Evolutionary conservation across 1,140 invertebrate genomes (phyloP), one percentile per base, ranked within the genome.

Genomic region (Phortica variegata): DNA sequence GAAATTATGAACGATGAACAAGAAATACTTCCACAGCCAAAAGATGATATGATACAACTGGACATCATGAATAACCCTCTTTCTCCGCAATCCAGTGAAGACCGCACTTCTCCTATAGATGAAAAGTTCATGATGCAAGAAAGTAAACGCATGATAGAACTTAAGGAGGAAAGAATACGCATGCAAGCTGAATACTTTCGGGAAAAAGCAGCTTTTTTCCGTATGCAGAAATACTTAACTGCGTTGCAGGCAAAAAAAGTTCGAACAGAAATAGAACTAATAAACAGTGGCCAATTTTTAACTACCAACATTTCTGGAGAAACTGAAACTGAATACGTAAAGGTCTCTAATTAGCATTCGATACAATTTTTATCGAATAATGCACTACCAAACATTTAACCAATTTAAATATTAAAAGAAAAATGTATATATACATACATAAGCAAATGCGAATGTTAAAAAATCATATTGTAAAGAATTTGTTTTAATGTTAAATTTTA

Each of bases 201-300:
- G 3, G 60, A 66, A 41, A 66, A 66, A 31, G 63, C 63, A 12
- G 56, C 41, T 3, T 66, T 40, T 42, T 66, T 59, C 47, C 63
- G 63, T 7, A 66, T 66, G 63, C 63, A 66, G 53, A 66, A 66
- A 38, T 61, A 59, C 47, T 49, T 61, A n/a, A 56, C 54, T 5
- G 60, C 60, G 13, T 47, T 63, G 33, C 63, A 66, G 43, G 63
- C 60, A 8, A 52, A 55, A 7, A 63, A 58, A n/a, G 54, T 52
- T 21, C 57, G 56, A 2, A 32, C 57, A 3, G 60, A 63, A 47
- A 45, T 66, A 7, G 54, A 61, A 17, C 49, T 43, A n/a, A 23
- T 54, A 0, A 45, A 48, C 8, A 12, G 36, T 9, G 13, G 13
- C 4, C 32, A 34, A 4, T 34, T 4, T 15, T 5, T 26, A 26